Conservation (phyloP, 2,797 vertebrate genomes). For the Squalus acanthias region DNA sequence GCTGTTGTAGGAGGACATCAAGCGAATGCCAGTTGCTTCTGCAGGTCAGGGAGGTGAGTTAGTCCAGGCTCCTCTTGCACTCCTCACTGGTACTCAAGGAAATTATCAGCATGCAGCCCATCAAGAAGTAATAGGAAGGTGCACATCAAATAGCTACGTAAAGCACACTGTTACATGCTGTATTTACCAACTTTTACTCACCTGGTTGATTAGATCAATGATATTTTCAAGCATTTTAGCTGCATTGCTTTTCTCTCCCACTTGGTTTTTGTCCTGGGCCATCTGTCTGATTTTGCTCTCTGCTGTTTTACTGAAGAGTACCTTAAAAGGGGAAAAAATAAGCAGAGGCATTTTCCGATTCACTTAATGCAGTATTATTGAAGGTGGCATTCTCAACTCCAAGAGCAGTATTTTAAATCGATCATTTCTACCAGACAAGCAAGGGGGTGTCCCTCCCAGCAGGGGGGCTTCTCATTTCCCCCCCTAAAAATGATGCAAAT, state of each 20-base stretch:
- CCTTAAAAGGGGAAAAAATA: constrained; percentile 57
- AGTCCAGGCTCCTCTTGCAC: not conserved
- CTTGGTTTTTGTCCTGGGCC: constrained; percentile 54
- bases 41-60: not conserved
- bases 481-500: not conserved
- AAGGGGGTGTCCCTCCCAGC: not conserved
- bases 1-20: not conserved
- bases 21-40: not conserved
- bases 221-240: constrained; percentile 71
- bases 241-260: constrained; percentile 65
- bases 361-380: not conserved
- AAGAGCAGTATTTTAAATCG: not conserved
- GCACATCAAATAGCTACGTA: not conserved
- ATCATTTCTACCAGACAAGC: not conserved
- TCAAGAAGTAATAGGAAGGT: not conserved
- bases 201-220: constrained; percentile 81
- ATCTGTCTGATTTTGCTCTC: constrained; percentile 73
- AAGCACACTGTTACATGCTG: not conserved
- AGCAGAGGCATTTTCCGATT: not conserved
- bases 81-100: not conserved
- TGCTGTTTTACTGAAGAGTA: constrained; percentile 78
- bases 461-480: not conserved
- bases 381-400: not conserved
- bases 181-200: constrained; percentile 45
- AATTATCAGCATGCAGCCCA: not conserved